A percentile compares a stretch with the other conserved stretches of the same genome.
These are phyloP conservation scores for Portevinia maculata DNA, from an alignment of 2,888 invertebrate species.

Conservation along the genomic window DNA sequence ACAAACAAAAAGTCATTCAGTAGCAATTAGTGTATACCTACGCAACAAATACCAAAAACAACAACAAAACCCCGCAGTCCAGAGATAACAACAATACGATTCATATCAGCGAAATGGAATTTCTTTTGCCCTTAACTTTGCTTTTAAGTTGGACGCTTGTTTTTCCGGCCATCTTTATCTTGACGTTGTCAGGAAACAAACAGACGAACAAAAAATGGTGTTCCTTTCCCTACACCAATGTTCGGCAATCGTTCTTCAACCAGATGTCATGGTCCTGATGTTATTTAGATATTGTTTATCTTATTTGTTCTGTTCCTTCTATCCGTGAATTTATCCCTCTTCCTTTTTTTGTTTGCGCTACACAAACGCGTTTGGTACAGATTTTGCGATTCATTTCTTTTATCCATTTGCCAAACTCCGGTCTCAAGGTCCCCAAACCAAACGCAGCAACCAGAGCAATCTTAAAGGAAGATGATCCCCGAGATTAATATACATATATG, in stretches of 20 bases:
- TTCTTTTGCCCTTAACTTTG: conserved; percentile 4
- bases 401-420: conserved; percentile 32
- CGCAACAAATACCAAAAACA: conserved; percentile 42
- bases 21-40: conserved; percentile 63
- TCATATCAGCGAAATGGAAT: conserved; percentile 63
- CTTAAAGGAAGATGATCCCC: conserved; percentile 49
- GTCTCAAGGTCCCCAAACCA: conserved; percentile 23
- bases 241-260: conserved; percentile 22
- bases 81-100: conserved; percentile 44
- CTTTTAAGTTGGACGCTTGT: conserved; percentile 13
- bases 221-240: neutral
- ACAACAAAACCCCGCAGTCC: neutral
- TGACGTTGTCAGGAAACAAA: conserved; percentile 34
- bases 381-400: conserved; percentile 61
- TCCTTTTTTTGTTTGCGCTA: conserved; percentile 10
- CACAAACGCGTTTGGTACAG: conserved; percentile 31
- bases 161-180: conserved; percentile 42
- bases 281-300: conserved; percentile 53
- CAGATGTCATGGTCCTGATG: conserved; percentile 63
- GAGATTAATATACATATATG: conserved; percentile 46
- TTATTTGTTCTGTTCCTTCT: conserved; percentile 24
- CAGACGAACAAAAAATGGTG: conserved; percentile 5
- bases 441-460: conserved; percentile 13
- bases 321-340: neutral
- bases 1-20: conserved; percentile 73